Evolutionary conservation across 2,888 invertebrate species (phyloP), one percentile per base, ranked within the genome.

Genomic region (Ctenicera cuprea): DNA sequence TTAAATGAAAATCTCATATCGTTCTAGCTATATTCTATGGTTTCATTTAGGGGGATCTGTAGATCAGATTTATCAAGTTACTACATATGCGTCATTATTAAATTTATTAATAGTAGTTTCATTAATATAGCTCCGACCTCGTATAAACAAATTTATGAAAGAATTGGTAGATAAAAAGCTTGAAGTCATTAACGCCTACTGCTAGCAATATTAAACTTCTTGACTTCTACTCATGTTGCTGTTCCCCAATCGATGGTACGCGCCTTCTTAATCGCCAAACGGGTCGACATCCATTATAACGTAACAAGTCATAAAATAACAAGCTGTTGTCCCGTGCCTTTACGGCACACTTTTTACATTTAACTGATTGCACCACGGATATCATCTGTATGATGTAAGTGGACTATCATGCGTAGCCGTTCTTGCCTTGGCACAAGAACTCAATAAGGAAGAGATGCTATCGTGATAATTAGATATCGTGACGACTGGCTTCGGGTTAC

Each of bases 401-500:
- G 48, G 48, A 48, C 48, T 48, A 48, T 18, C 48, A 48, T 48
- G 43, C 63, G 41, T 59, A n/a, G 12, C 33, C 5, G 30, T 33
- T 61, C 41, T n/a, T 61, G 41, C 38, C 20, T 43, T 48, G n/a
- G 48, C 63, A 61, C 61, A 45, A 63, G 63, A 63, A 45, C 63
- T 63, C 63, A 63, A 63, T 63, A 65, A 65, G 50, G 65, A 50
- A 65, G 65, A 65, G 65, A 65, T 65, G 50, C 16, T 65, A 50
- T 65, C 65, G 52, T 11, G 65, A 52, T 65, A 65, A 65, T 50
- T 50, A 50, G 65, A 65, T 38, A 65, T 65, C 65, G 65, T 52
- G 65, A 65, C 12, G 65, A 65, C 38, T 48, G 50, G 48, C 65
- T 48, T 33, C 50, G 9, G 20, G 20, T 50, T 48, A 37, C 48